These are phyloP conservation scores for Conops quadrifasciatus DNA, from an alignment of 2,888 invertebrate genomes.

Conservation along the genomic window DNA sequence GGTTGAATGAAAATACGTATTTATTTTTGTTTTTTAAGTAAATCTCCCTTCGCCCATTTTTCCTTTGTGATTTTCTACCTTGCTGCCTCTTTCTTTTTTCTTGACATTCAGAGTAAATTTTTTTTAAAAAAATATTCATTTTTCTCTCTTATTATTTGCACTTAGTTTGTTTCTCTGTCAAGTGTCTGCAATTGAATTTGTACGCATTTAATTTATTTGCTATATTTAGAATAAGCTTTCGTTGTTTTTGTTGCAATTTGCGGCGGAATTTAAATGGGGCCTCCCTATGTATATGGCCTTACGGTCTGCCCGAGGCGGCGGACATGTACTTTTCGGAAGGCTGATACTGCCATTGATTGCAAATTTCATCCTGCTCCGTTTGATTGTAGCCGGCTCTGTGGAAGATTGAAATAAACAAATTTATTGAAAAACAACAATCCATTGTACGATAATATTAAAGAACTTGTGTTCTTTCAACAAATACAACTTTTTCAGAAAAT, in stretches of 20 bases:
- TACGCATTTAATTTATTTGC: background rate
- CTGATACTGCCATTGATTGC: slow-evolving; percentile 71
- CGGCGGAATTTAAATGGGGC: slow-evolving; percentile 1
- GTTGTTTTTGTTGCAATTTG: background rate
- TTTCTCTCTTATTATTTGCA: background rate
- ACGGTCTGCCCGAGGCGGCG: slow-evolving; percentile 58
- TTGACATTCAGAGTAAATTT: too few relatives aligned
- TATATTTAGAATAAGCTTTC: background rate
- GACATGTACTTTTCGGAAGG: slow-evolving; percentile 73
- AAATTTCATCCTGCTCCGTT: slow-evolving; percentile 69
- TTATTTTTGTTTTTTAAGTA: too few relatives aligned
- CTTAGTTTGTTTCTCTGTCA: background rate
- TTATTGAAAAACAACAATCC: too few relatives aligned
- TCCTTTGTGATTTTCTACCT: too few relatives aligned
- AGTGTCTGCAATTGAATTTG: slow-evolving; percentile 1
- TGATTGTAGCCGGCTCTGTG: slow-evolving; percentile 71
- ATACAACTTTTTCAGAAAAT: too few relatives aligned
- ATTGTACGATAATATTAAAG: too few relatives aligned
- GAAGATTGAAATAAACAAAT: slow-evolving; percentile 6
- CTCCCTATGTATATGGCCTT: slow-evolving; percentile 21
- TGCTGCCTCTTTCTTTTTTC: too few relatives aligned
- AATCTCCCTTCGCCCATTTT: too few relatives aligned
- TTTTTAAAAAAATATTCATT: too few relatives aligned
- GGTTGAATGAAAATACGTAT: too few relatives aligned
- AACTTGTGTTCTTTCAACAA: too few relatives aligned